These are phyloP conservation scores for Lasaia peninsularis DNA, from an alignment of 1,140 invertebrate species.

Conservation along the genomic window DNA sequence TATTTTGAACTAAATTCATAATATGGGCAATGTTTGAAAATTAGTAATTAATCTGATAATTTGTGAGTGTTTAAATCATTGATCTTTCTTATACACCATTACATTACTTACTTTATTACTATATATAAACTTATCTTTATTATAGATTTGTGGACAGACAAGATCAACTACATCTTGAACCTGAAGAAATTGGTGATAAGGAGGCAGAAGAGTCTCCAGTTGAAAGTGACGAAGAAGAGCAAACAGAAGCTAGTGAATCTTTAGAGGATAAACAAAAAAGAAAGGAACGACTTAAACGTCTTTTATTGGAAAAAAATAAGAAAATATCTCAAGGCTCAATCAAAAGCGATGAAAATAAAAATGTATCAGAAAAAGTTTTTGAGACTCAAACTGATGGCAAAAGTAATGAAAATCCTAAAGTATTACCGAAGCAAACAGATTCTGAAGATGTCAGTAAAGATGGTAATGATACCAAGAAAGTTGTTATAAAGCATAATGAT, in stretches of 20 bases:
- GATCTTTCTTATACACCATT: too few species aligned
- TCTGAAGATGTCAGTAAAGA: constrained; percentile 10
- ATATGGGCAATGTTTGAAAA: too few species aligned
- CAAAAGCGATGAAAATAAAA: not conserved
- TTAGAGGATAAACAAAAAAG: constrained; percentile 54
- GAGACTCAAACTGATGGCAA: constrained; percentile 13
- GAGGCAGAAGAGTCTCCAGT: constrained; percentile 64
- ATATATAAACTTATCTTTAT: constrained; percentile 22
- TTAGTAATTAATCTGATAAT: too few species aligned
- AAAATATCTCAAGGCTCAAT: not conserved
- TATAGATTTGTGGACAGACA: constrained; percentile 62
- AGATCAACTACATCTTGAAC: constrained; percentile 57
- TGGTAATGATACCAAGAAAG: not conserved
- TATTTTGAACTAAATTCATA: too few species aligned
- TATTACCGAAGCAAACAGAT: not conserved
- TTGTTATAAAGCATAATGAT: constrained; percentile 14
- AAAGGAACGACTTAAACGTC: constrained; percentile 50
- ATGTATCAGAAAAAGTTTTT: constrained; percentile 2
- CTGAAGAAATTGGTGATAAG: constrained; percentile 62
- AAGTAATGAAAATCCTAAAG: not conserved
- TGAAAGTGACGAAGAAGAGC: constrained; percentile 60
- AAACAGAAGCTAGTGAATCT: constrained; percentile 32
- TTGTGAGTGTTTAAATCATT: too few species aligned
- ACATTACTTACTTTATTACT: too few species aligned
- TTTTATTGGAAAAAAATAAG: constrained; percentile 52